phyloP scores from a whole-genome alignment of 2,888 invertebrate species.

The Pyrrhosoma nymphula region DNA sequence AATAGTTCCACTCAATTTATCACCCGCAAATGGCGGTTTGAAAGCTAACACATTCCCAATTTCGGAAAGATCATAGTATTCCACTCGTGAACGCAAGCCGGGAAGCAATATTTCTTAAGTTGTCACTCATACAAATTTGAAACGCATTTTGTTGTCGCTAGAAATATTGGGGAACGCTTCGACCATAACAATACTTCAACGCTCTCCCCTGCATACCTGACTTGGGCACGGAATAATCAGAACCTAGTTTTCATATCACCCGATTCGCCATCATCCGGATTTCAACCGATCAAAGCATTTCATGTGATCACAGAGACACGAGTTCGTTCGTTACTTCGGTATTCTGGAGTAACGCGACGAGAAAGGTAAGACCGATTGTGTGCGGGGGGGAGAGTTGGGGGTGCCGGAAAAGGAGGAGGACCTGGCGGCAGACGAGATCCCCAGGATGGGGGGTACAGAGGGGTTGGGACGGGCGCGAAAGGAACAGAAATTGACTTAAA shows the following conservation, averaged over 20 bases:
- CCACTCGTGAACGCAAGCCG: not conserved
- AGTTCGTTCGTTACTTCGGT: slow-evolving; percentile 8
- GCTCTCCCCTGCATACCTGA: not conserved
- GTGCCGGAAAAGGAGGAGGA: not conserved
- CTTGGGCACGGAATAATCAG: not conserved
- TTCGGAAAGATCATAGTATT: not conserved
- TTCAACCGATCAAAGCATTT: not conserved
- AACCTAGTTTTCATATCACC: not conserved
- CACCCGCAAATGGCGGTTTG: not conserved
- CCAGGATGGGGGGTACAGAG: not conserved
- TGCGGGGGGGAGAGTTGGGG: not conserved
- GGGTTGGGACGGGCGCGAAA: not conserved
- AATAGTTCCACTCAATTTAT: not conserved
- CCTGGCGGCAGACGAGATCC: slow-evolving; percentile 2
- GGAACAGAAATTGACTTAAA: slow-evolving; percentile 11
- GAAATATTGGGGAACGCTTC: not conserved
- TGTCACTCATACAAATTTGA: not conserved
- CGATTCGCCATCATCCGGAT: not conserved
- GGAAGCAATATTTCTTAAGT: not conserved
- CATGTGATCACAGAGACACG: not conserved
- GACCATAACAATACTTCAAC: not conserved
- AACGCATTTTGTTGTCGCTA: not conserved
- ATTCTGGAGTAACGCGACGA: not conserved
- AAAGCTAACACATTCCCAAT: not conserved
- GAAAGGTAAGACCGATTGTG: not conserved